phyloP scores from a whole-genome alignment of 1,140 invertebrate species.

The Linepithema humile region DNA sequence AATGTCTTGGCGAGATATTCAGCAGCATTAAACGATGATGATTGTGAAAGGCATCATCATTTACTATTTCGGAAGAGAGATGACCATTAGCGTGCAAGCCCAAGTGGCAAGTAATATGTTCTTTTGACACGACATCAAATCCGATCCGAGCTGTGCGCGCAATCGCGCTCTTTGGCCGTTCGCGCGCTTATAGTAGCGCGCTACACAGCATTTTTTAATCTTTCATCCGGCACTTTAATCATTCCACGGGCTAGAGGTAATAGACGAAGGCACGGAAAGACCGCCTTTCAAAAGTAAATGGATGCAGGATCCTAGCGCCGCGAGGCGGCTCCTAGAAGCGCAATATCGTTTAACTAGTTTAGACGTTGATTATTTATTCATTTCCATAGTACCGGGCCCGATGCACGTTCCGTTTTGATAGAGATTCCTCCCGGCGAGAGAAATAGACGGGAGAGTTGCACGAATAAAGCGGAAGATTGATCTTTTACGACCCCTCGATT shows the following conservation, averaged over 20 bases:
- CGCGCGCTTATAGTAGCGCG: neutral
- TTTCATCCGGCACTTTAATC: conserved; percentile 58
- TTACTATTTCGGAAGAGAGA: conserved; percentile 10
- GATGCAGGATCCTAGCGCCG: conserved; percentile 36
- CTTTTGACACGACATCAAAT: conserved; percentile 31
- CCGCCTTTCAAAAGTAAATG: conserved; percentile 58
- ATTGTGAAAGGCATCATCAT: neutral
- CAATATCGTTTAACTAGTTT: conserved; percentile 57
- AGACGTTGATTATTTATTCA: conserved; percentile 61
- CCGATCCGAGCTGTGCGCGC: neutral
- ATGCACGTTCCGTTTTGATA: conserved; percentile 46
- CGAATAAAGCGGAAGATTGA: conserved; percentile 36
- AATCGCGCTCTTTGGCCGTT: neutral
- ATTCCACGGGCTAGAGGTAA: conserved; percentile 41
- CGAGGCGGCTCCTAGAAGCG: conserved; percentile 5
- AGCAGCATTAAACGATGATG: neutral
- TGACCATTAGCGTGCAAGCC: neutral
- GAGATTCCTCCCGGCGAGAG: conserved; percentile 14
- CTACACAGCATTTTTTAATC: conserved; percentile 52
- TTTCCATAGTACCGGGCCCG: conserved; percentile 47
- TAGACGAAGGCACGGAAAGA: conserved; percentile 47
- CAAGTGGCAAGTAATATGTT: conserved; percentile 21
- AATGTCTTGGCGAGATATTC: neutral
- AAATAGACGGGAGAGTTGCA: neutral
- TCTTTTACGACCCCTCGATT: conserved; percentile 29